Evolutionary conservation across 2,888 invertebrate genomes (phyloP).

Genomic region (Liodrosophila aerea): DNA sequence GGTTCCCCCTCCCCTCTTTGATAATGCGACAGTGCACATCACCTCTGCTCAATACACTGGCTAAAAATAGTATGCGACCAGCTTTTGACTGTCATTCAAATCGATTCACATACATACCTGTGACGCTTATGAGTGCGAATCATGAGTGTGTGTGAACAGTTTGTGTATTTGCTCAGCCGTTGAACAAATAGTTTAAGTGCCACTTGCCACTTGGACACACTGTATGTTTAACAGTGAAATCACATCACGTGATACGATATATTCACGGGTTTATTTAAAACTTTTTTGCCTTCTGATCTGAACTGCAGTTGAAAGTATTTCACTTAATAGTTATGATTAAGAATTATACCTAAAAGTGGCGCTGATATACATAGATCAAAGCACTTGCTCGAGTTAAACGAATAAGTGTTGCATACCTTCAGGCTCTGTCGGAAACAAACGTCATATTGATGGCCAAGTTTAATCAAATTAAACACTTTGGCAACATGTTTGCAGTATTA

Average conservation of each 20-base stretch:
- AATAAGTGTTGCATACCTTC: constrained; percentile 45
- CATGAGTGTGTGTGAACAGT: constrained; percentile 5
- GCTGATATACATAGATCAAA: too few species aligned
- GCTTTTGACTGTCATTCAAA: constrained; percentile 34
- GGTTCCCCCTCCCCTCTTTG: too few species aligned
- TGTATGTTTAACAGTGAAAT: too few species aligned
- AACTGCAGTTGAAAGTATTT: too few species aligned
- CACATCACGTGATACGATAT: constrained; percentile 19
- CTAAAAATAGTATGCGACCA: constrained; percentile 54
- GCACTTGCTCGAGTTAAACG: too few species aligned
- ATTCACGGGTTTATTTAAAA: too few species aligned
- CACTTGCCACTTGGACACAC: constrained; percentile 44
- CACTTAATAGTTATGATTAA: too few species aligned
- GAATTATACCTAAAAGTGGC: too few species aligned
- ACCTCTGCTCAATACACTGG: constrained; percentile 16
- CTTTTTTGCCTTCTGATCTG: too few species aligned
- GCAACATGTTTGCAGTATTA: constrained; percentile 24
- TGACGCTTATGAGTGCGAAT: constrained; percentile 8
- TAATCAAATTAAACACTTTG: constrained; percentile 61
- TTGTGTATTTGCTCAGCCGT: constrained; percentile 36
- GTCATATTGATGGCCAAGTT: constrained; percentile 51
- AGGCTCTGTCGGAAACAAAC: constrained; percentile 35
- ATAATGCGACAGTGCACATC: constrained; percentile 30
- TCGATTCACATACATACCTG: constrained; percentile 40
- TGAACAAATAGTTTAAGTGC: constrained; percentile 55